A percentile compares a stretch with the other conserved stretches of the same genome.
These are phyloP conservation scores for Apistogramma diplotaenia DNA, from an alignment of 2,113 vertebrate species.

Conservation along the genomic window DNA sequence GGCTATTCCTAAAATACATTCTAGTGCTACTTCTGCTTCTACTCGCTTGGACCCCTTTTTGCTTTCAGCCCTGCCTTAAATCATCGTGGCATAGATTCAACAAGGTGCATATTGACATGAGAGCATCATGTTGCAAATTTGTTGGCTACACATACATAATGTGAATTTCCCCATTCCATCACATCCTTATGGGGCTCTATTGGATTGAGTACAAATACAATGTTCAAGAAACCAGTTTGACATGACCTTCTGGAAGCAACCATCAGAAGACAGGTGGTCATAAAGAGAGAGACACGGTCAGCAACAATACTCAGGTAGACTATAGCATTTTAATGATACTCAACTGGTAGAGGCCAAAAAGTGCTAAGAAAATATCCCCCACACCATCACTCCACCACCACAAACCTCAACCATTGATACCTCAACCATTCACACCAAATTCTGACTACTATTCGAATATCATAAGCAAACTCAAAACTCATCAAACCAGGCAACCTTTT, in stretches of 20 bases:
- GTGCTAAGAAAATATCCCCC: background rate
- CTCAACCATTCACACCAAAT: background rate
- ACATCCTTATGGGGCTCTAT: background rate
- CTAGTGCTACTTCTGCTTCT: background rate
- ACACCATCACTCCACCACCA: background rate
- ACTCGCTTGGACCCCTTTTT: background rate
- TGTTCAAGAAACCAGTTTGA: too few relatives aligned
- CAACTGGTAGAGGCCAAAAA: background rate
- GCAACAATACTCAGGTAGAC: background rate
- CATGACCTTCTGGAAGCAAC: rapidly evolving
- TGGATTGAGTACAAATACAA: too few relatives aligned
- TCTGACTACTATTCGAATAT: background rate
- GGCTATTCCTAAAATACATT: background rate
- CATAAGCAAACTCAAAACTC: background rate
- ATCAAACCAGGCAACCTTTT: background rate
- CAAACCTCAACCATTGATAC: background rate
- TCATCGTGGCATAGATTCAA: background rate
- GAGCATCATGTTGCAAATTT: background rate
- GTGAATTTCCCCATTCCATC: background rate
- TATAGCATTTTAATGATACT: background rate
- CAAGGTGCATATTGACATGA: background rate
- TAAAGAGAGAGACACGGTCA: background rate
- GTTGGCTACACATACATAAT: background rate
- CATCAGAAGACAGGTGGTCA: background rate
- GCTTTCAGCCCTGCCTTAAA: background rate